Conservation (phyloP, 37 sponge, comb jelly and placozoan species). For the Eunapius fragilis region DNA sequence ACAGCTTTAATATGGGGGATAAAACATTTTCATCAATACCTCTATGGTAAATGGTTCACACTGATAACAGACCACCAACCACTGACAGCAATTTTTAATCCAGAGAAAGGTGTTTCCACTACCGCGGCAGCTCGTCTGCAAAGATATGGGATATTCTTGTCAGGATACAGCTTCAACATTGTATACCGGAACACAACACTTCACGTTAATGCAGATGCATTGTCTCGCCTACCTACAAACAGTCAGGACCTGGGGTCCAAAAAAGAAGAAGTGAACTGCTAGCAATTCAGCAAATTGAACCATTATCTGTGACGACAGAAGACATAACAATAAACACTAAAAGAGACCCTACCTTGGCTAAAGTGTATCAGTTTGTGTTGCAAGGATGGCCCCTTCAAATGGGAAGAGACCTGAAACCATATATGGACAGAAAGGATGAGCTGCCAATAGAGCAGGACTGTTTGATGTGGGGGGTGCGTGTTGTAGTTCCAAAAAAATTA, state of each 20-base stretch:
- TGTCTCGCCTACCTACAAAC: constrained; percentile 38
- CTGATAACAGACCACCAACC: constrained; percentile 64
- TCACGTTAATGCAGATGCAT: constrained; percentile 66
- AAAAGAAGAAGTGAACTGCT: too few species aligned
- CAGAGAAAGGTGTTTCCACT: constrained; percentile 30
- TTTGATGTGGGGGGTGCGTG: too few species aligned
- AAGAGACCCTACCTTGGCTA: too few species aligned
- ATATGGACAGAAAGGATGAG: too few species aligned
- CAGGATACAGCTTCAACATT: constrained; percentile 46
- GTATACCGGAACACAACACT: constrained; percentile 23
- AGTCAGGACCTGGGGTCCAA: too few species aligned
- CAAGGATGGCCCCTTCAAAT: too few species aligned
- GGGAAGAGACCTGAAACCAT: too few species aligned
- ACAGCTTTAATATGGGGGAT: constrained; percentile 43
- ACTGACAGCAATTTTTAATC: constrained; percentile 47
- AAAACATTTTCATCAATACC: constrained; percentile 54
- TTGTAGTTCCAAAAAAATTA: too few species aligned
- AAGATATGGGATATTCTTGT: constrained; percentile 49
- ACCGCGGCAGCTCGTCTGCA: constrained; percentile 44
- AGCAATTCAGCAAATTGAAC: too few species aligned
- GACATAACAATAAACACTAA: not conserved
- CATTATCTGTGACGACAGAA: not conserved
- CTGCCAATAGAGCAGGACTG: too few species aligned
- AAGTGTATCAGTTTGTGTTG: too few species aligned
- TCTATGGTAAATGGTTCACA: constrained; percentile 62